Percentiles rank a stretch among this genome's conserved stretches.
These are phyloP conservation scores for Zaprionus nigranus DNA, from an alignment of 1,140 invertebrate species.

Conservation along the genomic window DNA sequence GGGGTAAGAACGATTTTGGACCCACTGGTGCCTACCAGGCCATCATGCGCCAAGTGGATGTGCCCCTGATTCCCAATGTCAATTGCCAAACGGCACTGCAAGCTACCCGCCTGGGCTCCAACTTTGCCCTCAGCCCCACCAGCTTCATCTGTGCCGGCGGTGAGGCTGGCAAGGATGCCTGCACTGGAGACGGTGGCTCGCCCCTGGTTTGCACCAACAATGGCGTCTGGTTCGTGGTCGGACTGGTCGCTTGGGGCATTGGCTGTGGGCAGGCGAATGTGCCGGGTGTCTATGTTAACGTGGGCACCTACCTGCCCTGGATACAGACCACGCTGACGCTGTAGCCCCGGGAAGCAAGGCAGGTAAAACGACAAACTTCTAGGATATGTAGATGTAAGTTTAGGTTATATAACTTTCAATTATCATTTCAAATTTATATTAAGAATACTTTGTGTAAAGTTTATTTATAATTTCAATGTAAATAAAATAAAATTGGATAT, in stretches of 20 bases:
- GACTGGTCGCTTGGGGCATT: constrained; percentile 91
- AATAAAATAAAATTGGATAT: background rate
- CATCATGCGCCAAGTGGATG: constrained; percentile 89
- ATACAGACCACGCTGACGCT: constrained; percentile 85
- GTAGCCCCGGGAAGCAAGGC: background rate
- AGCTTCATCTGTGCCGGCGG: constrained; percentile 92
- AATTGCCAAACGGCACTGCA: constrained; percentile 88
- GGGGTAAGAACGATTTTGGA: constrained; percentile 92
- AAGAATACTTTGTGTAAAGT: background rate
- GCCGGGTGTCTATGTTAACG: constrained; percentile 89
- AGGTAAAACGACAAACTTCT: background rate
- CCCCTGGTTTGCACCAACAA: constrained; percentile 89
- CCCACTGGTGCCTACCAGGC: constrained; percentile 87
- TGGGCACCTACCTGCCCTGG: constrained; percentile 87
- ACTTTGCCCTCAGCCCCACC: constrained; percentile 87
- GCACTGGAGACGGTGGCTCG: constrained; percentile 91
- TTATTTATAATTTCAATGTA: background rate
- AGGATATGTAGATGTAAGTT: background rate
- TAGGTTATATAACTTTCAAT: background rate
- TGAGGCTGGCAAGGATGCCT: constrained; percentile 90
- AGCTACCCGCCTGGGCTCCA: constrained; percentile 87
- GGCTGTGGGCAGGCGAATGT: constrained; percentile 88
- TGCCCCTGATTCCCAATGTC: constrained; percentile 87
- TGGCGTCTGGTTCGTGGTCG: constrained; percentile 87
- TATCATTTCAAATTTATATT: background rate